These are phyloP conservation scores for Bombus huntii DNA, from an alignment of 1,140 invertebrate species.

Conservation along the genomic window DNA sequence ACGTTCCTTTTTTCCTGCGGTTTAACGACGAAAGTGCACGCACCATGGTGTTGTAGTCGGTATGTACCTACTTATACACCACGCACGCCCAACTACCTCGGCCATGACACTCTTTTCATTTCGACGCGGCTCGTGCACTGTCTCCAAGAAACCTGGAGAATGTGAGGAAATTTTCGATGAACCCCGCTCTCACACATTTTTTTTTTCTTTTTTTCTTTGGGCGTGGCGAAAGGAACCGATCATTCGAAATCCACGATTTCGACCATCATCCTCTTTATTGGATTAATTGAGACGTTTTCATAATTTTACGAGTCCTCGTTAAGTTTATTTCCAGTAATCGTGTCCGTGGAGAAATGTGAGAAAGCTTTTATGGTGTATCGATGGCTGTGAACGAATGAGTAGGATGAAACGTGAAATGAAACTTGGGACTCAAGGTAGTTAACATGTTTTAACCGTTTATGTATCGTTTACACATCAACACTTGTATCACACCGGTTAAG, in stretches of 20 bases:
- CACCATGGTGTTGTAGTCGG: constrained; percentile 35
- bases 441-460: too few relatives aligned
- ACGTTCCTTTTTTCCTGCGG: constrained; percentile 63
- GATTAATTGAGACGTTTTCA: constrained; percentile 7
- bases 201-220: background rate
- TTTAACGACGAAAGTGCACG: constrained; percentile 70
- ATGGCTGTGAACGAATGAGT: too few relatives aligned
- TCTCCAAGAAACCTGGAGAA: constrained; percentile 20
- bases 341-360: too few relatives aligned
- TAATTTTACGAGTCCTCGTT: background rate
- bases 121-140: constrained; percentile 31
- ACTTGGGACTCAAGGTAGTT: too few relatives aligned
- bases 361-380: too few relatives aligned
- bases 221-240: background rate
- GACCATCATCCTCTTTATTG: background rate
- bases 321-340: too few relatives aligned
- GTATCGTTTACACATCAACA: too few relatives aligned
- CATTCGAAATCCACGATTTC: background rate
- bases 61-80: constrained; percentile 7
- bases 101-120: constrained; percentile 75
- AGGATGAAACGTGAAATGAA: too few relatives aligned
- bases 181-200: background rate
- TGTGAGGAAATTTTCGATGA: constrained; percentile 46
- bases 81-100: constrained; percentile 48
- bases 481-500: background rate